These are phyloP conservation scores for Macrotus californicus DNA, from an alignment of 2,113 vertebrate genomes.

Conservation along the genomic window DNA sequence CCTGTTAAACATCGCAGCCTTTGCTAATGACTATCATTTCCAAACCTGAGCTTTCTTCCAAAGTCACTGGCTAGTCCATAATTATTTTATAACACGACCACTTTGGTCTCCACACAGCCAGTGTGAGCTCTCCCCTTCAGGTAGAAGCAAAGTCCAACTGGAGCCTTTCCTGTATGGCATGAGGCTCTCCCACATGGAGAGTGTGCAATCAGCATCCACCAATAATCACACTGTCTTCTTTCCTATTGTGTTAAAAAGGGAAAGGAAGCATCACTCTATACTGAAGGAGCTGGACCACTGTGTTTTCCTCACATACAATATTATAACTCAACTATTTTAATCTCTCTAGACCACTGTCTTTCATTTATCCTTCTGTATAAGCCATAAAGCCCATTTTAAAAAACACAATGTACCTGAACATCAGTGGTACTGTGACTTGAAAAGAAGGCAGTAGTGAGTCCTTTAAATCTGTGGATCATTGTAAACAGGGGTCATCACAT, in stretches of 20 bases:
- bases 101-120: constrained; percentile 25
- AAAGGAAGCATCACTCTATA: background rate
- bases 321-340: constrained; percentile 18
- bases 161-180: background rate
- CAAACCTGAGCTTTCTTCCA: constrained; percentile 53
- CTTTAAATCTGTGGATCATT: background rate
- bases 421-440: background rate
- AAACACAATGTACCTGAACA: background rate
- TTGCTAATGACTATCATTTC: constrained; percentile 26
- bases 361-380: constrained; percentile 13
- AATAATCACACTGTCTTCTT: background rate
- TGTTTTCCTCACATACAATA: background rate
- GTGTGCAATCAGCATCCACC: background rate
- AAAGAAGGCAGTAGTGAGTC: background rate
- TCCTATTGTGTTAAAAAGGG: background rate
- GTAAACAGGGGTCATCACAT: background rate
- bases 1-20: constrained; percentile 32
- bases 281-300: background rate
- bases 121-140: constrained; percentile 37
- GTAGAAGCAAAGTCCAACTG: background rate
- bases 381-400: background rate
- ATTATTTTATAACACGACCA: background rate
- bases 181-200: background rate
- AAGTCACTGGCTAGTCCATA: constrained; percentile 38
- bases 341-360: background rate